These are phyloP conservation scores for Cepaea nemoralis DNA, from an alignment of 1,140 invertebrate genomes.

Conservation along the genomic window DNA sequence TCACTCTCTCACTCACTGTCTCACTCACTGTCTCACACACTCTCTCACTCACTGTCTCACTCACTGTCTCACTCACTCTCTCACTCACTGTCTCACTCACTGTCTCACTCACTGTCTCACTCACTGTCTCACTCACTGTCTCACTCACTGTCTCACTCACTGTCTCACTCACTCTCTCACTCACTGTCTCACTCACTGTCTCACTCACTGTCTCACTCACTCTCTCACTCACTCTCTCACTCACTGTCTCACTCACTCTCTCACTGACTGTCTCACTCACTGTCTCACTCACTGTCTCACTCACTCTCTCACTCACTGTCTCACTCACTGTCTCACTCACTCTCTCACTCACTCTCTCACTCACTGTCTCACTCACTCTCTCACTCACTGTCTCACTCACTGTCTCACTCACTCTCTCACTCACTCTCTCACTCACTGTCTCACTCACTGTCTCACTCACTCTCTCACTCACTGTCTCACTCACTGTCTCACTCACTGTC, in stretches of 20 bases:
- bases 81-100: neutral
- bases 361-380: neutral
- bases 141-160: neutral
- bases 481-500: neutral
- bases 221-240: neutral
- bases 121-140: neutral
- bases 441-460: neutral
- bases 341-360: neutral
- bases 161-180: neutral
- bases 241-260: constrained; percentile 1
- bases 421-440: neutral
- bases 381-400: neutral
- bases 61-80: neutral
- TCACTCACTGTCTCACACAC: constrained; percentile 18
- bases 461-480: neutral
- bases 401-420: constrained; percentile 4
- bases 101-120: constrained; percentile 1
- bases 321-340: neutral
- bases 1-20: neutral
- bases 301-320: neutral
- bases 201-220: neutral
- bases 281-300: neutral
- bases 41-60: neutral
- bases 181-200: constrained; percentile 10
- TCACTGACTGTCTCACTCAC: constrained; percentile 14